These are phyloP conservation scores for Esox lucius DNA, from an alignment of 2,797 vertebrate species.

Conservation along the genomic window DNA sequence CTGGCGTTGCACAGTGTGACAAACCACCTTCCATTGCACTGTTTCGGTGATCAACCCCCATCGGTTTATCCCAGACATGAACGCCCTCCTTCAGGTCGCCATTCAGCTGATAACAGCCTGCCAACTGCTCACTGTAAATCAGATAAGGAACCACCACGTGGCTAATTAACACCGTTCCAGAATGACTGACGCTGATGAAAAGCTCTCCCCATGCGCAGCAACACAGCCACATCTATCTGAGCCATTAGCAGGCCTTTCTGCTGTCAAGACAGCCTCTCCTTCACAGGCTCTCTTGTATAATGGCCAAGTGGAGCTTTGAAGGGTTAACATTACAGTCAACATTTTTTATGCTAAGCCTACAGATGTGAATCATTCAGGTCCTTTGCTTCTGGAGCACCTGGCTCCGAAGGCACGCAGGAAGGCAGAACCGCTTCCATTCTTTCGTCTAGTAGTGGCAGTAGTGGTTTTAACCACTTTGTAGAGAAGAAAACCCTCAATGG, in stretches of 20 bases:
- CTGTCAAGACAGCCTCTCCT: not conserved
- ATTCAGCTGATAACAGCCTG: not conserved
- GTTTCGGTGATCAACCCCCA: not conserved
- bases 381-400: no score
- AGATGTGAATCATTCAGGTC: not conserved
- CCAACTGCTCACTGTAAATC: not conserved
- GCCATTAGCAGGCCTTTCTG: not conserved
- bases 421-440: no score
- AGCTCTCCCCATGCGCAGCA: not conserved
- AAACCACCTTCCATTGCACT: not conserved
- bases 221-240: not conserved
- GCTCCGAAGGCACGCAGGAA: no score
- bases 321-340: slow-evolving; percentile 5
- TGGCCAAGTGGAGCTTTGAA: slow-evolving; percentile 1
- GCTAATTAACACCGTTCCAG: slow-evolving; percentile 6
- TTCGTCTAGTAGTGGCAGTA: no score
- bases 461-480: no score
- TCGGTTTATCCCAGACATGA: not conserved
- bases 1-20: not conserved
- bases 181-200: not conserved
- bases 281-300: not conserved
- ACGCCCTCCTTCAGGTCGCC: not conserved
- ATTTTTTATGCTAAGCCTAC: not conserved
- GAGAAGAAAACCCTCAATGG: no score
- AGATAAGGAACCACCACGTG: not conserved